Evolutionary conservation across 2,888 invertebrate genomes (phyloP), one percentile per base, ranked within the genome.

Genomic region (Spisula subtruncata): DNA sequence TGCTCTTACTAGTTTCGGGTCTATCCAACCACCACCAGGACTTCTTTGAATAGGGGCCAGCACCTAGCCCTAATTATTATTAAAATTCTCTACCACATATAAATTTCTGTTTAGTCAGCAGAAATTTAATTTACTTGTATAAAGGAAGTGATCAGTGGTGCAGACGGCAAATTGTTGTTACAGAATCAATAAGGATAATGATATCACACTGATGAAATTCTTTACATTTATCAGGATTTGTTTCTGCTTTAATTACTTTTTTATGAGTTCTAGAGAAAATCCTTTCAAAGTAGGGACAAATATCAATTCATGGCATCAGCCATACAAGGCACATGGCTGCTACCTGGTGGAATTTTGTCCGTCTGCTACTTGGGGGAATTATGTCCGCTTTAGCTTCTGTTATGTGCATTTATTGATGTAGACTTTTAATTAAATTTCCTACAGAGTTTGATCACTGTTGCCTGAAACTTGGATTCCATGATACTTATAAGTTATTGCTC

Each of bases 171-270:
- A n/a, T 66, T n/a, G n/a, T 25, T 5, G 2, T 25, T 6, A 25
- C 25, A 66, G 25, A 66, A 66, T 66, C 60, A 66, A 66, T 66
- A 66, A 66, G n/a, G n/a, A 66, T 66, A 66, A 66, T 66, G 25
- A 66, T 66, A 66, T 66, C 60, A 25, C 12, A 25, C 60, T 66
- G 60, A 25, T 66, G 60, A 66, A 66, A 66, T n/a, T 66, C 60
- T 66, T 66, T 66, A 66, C 60, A 20, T 66, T 60, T 60, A 18
- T 20, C 60, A 60, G 60, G 60, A 60, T 60, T 60, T 20, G 25
- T 60, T 60, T 20, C 20, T n/a, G 18, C 18, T 60, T 66, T 66
- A 66, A 66, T 66, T 12, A 66, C 25, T 25, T 66, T 25, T 66
- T 25, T 66, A 66, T n/a, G 60, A 25, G 25, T 66, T 66, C 60